Evolutionary conservation across 2,113 vertebrate genomes (phyloP).

Genomic region (Dryoscopus gambensis): DNA sequence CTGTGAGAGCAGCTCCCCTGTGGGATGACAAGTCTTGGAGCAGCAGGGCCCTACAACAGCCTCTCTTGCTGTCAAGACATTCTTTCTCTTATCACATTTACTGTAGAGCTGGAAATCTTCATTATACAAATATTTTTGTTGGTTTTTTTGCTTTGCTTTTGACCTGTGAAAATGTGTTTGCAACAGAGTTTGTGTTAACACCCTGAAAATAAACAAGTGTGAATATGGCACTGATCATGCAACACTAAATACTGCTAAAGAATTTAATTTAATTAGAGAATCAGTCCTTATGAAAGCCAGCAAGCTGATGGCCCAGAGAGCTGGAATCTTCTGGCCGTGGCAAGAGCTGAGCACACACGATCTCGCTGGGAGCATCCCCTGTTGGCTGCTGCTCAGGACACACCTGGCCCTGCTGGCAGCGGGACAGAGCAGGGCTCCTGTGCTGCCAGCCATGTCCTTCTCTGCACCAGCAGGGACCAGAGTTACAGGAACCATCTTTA

Average conservation of each 20-base stretch:
- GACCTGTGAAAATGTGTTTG: neutral
- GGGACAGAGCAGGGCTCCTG: neutral
- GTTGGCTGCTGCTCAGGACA: rapidly evolving
- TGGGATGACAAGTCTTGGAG: rapidly evolving
- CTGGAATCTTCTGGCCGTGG: neutral
- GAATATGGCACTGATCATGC: neutral
- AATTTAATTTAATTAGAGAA: neutral
- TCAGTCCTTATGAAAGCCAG: neutral
- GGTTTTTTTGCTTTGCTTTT: neutral
- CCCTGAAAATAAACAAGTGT: neutral
- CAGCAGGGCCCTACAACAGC: neutral
- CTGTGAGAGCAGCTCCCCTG: neutral
- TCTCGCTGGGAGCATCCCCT: rapidly evolving
- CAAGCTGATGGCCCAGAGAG: neutral
- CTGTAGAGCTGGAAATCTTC: neutral
- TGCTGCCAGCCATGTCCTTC: neutral
- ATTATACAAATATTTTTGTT: neutral
- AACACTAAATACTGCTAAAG: neutral
- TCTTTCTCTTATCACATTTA: neutral
- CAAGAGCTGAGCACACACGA: rapidly evolving
- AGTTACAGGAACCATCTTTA: neutral
- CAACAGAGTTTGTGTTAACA: neutral
- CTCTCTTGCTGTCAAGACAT: neutral
- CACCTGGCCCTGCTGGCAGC: neutral
- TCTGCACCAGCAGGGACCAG: neutral